Percentiles rank a stretch among this genome's conserved stretches.
phyloP scores from a whole-genome alignment of 2,113 vertebrate genomes.

The Pseudorectes ferrugineus region DNA sequence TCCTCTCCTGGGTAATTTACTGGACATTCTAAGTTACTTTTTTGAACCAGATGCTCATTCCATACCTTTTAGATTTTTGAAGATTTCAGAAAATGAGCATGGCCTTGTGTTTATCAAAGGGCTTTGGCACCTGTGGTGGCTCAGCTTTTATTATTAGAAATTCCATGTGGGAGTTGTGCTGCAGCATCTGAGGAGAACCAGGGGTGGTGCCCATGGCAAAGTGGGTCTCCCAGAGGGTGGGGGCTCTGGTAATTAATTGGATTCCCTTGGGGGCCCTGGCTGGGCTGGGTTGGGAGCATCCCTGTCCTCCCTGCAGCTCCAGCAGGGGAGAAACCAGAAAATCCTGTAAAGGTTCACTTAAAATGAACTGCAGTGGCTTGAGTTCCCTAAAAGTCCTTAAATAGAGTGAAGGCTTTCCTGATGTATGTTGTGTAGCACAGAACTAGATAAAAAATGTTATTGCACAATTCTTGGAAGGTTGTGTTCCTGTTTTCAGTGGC shows the following conservation, averaged over 20 bases:
- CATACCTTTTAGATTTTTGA: not conserved
- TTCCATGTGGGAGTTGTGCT: not conserved
- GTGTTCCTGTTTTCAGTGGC: not conserved
- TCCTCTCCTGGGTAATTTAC: not conserved
- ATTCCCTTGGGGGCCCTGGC: not conserved
- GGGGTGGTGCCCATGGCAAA: accelerated
- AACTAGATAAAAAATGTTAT: not conserved
- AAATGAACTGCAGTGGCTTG: not conserved
- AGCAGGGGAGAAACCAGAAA: not conserved
- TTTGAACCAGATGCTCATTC: not conserved
- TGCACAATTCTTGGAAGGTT: not conserved
- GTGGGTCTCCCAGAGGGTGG: accelerated
- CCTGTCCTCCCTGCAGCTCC: not conserved
- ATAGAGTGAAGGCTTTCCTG: not conserved
- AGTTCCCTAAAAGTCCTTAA: not conserved
- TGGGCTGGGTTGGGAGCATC: not conserved
- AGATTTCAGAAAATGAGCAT: not conserved
- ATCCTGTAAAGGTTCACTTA: not conserved
- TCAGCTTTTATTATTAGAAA: not conserved
- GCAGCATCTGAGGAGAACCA: not conserved
- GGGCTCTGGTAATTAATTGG: not conserved
- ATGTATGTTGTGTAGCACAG: not conserved
- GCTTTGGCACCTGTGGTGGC: not conserved
- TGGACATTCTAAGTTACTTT: not conserved
- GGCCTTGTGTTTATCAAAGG: not conserved